Conservation (phyloP, 2,113 vertebrate species). For the Trogon surrucura region DNA sequence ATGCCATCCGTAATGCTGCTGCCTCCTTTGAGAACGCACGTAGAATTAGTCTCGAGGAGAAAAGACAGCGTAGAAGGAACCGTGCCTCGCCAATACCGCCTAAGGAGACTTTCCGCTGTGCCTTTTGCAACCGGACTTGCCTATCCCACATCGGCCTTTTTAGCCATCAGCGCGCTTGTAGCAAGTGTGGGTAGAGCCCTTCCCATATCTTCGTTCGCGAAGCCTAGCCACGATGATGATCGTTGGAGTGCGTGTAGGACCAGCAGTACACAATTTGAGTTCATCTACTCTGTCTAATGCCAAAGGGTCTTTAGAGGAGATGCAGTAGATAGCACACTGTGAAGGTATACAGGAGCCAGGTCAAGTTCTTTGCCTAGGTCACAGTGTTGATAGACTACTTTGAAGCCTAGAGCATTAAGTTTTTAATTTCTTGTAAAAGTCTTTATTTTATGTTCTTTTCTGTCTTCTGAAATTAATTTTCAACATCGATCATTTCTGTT, state of each 20-base stretch:
- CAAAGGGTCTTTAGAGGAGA: not conserved
- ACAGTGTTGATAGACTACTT: not conserved
- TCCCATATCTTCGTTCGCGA: too few species aligned
- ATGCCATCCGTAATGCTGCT: too few species aligned
- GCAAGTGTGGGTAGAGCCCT: too few species aligned
- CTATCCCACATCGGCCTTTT: too few species aligned
- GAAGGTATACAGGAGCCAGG: fast-evolving
- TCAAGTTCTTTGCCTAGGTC: not conserved
- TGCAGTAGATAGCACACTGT: not conserved
- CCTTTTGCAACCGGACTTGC: too few species aligned
- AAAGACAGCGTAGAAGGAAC: too few species aligned
- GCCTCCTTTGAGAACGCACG: too few species aligned
- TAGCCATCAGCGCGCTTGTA: too few species aligned
- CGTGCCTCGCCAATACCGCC: too few species aligned
- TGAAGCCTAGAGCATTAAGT: not conserved
- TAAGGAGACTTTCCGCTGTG: too few species aligned
- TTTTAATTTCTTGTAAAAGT: not conserved
- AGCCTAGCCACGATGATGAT: too few species aligned
- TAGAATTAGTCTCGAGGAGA: too few species aligned
- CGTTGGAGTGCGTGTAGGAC: not conserved
- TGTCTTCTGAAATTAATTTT: not conserved
- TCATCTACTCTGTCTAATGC: not conserved
- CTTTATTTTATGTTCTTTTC: not conserved
- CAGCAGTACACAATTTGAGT: fast-evolving
- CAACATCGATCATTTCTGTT: not conserved